Percentiles rank a stretch among this genome's conserved stretches.
Evolutionary conservation across 2,797 vertebrate species (phyloP).

Genomic region (Melanogrammus aeglefinus): DNA sequence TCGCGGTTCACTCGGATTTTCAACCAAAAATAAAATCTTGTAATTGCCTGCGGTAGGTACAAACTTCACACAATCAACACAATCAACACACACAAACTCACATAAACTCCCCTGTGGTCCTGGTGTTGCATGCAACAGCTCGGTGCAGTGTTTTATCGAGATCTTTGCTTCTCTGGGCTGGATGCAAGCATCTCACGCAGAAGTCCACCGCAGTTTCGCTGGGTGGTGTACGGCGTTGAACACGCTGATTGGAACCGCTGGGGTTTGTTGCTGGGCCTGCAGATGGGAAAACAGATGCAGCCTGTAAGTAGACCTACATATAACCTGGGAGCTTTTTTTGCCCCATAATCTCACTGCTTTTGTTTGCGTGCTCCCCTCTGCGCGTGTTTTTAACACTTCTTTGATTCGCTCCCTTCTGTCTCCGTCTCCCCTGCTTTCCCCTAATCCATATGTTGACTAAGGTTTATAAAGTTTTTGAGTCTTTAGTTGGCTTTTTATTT

Average conservation of each 20-base stretch:
- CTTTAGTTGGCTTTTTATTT: neutral
- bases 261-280: conserved; percentile 16
- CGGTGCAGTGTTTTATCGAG: neutral
- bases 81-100: too few species aligned
- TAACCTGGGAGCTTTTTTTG: conserved; percentile 15
- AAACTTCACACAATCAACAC: neutral
- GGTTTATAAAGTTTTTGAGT: neutral
- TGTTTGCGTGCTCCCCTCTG: neutral
- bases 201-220: too few species aligned
- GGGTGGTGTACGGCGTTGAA: neutral
- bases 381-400: neutral
- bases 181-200: neutral
- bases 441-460: neutral
- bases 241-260: conserved; percentile 7
- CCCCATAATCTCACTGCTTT: conserved; percentile 1
- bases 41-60: neutral
- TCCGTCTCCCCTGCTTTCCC: neutral
- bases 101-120: neutral
- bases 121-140: neutral
- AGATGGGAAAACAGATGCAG: conserved; percentile 12
- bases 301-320: conserved; percentile 31
- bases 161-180: neutral
- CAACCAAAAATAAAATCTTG: neutral
- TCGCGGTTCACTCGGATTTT: neutral
- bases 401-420: neutral